Evolutionary conservation across 2,888 invertebrate species (phyloP).

Genomic region (Drosophila borealis): DNA sequence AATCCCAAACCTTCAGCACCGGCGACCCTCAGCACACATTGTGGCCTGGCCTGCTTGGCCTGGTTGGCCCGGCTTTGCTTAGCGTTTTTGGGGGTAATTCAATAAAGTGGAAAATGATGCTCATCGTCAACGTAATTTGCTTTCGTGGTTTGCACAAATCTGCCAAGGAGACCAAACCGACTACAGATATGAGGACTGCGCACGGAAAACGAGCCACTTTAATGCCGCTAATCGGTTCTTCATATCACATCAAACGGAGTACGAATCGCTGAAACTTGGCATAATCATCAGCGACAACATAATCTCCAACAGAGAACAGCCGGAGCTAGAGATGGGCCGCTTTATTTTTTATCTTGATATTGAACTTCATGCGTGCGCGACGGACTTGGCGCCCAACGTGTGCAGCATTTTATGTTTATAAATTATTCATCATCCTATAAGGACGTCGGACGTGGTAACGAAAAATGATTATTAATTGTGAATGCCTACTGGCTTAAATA

Average conservation of each 20-base stretch:
- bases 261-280: slow-evolving; percentile 53
- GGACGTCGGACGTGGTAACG: too few species aligned
- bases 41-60: slow-evolving; percentile 30
- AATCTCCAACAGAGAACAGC: slow-evolving; percentile 23
- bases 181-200: slow-evolving; percentile 34
- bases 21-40: slow-evolving; percentile 41
- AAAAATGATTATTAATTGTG: too few species aligned
- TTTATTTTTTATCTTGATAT: too few species aligned
- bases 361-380: slow-evolving; percentile 6
- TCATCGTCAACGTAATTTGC: slow-evolving; percentile 80
- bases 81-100: slow-evolving; percentile 66
- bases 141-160: slow-evolving; percentile 74
- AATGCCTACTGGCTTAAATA: background rate
- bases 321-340: slow-evolving; percentile 34
- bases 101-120: slow-evolving; percentile 81
- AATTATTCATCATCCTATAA: background rate
- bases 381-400: slow-evolving; percentile 30
- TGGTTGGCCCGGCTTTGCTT: slow-evolving; percentile 30
- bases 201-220: slow-evolving; percentile 45
- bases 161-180: slow-evolving; percentile 51
- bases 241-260: slow-evolving; percentile 73
- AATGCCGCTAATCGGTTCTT: slow-evolving; percentile 79
- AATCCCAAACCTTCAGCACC: background rate
- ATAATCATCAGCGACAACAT: slow-evolving; percentile 49
- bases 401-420: background rate